Evolutionary conservation across 2,113 vertebrate species (phyloP).

Genomic region (Phylloscopus whistleri): DNA sequence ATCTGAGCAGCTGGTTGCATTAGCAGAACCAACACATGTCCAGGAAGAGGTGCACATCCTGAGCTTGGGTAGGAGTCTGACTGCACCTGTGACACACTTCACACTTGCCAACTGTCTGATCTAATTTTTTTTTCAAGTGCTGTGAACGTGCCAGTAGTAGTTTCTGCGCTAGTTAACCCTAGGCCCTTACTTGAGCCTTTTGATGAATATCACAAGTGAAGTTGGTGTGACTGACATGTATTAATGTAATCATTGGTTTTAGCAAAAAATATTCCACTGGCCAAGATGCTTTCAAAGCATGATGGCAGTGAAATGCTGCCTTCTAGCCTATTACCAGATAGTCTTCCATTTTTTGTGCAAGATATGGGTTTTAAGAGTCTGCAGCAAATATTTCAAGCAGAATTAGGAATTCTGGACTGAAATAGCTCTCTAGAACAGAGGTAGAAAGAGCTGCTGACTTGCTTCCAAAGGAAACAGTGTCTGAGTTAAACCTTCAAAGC

Average conservation of each 20-base stretch:
- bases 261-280: background rate
- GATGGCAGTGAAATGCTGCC: fast-evolving
- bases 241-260: background rate
- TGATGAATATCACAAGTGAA: background rate
- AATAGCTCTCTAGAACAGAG: background rate
- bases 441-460: background rate
- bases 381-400: background rate
- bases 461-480: background rate
- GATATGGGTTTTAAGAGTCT: background rate
- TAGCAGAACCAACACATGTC: background rate
- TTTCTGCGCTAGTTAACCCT: background rate
- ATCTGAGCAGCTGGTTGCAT: background rate
- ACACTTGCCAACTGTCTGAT: background rate
- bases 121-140: background rate
- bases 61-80: background rate
- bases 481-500: background rate
- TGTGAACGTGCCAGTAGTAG: background rate
- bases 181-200: background rate
- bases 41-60: background rate
- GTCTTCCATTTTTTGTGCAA: background rate
- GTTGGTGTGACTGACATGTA: fast-evolving
- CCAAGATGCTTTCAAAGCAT: background rate
- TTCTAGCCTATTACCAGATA: background rate
- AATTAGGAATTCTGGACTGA: background rate
- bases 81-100: background rate